Conservation (phyloP, 2,797 vertebrate species). For the Rhabdomys pumilio region DNA sequence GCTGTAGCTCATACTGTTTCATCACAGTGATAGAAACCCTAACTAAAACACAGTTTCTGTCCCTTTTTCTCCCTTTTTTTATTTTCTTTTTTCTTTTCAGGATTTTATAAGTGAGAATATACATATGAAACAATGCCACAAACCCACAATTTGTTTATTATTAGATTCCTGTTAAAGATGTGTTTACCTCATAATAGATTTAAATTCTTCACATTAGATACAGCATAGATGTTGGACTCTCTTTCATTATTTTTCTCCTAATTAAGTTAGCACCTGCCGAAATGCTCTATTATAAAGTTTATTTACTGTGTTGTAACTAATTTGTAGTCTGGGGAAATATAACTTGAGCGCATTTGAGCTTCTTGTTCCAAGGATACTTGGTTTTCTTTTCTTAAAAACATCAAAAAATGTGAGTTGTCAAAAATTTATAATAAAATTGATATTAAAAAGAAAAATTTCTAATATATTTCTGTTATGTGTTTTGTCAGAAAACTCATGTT, state of each 20-base stretch:
- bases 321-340: background rate
- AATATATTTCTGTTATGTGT: background rate
- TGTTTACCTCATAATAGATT: background rate
- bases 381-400: background rate
- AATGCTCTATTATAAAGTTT: background rate
- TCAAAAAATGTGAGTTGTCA: background rate
- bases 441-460: slow-evolving; percentile 15
- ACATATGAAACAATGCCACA: background rate
- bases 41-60: background rate
- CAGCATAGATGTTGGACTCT: background rate
- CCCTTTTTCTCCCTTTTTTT: background rate
- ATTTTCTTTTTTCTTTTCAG: background rate
- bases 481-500: background rate
- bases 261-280: background rate
- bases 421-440: background rate
- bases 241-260: background rate
- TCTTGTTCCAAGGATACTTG: background rate
- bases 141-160: background rate
- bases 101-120: background rate
- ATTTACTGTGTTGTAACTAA: slow-evolving; percentile 23
- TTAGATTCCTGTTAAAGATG: background rate
- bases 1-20: background rate
- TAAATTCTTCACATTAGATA: background rate
- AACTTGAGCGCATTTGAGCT: background rate
- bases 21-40: background rate